Percentiles rank a stretch among this genome's conserved stretches.
Evolutionary conservation across 2,797 vertebrate genomes (phyloP).

Genomic region (Pristis pectinata): DNA sequence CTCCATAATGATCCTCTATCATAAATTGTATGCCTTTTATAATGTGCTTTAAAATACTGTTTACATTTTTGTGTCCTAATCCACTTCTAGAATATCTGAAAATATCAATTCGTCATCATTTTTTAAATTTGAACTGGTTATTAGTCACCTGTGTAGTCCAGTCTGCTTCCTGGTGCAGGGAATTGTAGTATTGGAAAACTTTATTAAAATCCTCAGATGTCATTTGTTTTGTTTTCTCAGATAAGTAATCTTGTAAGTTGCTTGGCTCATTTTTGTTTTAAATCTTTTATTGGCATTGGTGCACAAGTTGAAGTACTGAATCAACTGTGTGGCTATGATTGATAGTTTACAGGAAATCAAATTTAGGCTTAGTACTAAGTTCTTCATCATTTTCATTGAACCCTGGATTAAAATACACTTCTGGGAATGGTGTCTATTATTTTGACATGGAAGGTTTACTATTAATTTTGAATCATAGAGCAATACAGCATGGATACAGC

Average conservation of each 20-base stretch:
- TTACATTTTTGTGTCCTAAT: not conserved
- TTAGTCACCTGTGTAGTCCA: not conserved
- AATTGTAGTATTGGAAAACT: not conserved
- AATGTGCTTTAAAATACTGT: not conserved
- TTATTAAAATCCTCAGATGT: not conserved
- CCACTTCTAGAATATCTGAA: not conserved
- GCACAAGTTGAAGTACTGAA: not conserved
- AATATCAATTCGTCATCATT: not conserved
- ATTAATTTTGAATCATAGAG: too few species aligned
- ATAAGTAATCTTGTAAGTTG: not conserved
- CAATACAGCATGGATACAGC: too few species aligned
- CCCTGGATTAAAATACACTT: not conserved
- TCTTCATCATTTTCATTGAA: not conserved
- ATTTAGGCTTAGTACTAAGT: not conserved
- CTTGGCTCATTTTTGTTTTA: not conserved
- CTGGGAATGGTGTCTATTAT: not conserved
- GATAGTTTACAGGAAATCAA: slow-evolving; percentile 8
- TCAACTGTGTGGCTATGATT: not conserved
- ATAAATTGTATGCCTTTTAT: not conserved
- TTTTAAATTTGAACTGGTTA: not conserved
- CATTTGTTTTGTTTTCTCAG: not conserved
- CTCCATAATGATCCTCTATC: not conserved
- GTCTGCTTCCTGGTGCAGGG: not conserved
- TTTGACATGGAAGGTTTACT: not conserved
- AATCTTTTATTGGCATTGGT: not conserved